Evolutionary conservation across 1,140 invertebrate genomes (phyloP).

Genomic region (Tetramorium alpestre): DNA sequence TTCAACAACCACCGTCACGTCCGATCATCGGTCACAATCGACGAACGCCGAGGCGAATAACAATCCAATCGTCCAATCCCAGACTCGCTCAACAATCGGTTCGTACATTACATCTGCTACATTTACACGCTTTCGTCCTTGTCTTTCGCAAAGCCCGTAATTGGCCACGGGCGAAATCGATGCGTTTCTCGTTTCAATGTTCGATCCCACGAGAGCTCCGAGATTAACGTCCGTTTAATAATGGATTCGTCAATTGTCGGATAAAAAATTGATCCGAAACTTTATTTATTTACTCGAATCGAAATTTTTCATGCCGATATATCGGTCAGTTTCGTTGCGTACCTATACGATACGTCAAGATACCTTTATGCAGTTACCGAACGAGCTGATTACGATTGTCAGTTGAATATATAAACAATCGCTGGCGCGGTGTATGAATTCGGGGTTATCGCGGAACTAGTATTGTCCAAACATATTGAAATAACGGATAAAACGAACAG

Average conservation of each 20-base stretch:
- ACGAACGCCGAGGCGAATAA: conserved; percentile 79
- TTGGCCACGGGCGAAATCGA: conserved; percentile 15
- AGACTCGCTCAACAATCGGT: conserved; percentile 80
- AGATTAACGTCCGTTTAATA: background rate
- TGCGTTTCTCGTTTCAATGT: background rate
- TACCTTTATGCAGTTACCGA: background rate
- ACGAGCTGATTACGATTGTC: conserved; percentile 1
- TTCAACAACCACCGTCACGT: conserved; percentile 66
- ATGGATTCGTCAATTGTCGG: background rate
- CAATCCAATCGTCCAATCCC: conserved; percentile 78
- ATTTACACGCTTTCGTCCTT: background rate
- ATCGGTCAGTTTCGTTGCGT: background rate
- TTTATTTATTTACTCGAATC: conserved; percentile 8
- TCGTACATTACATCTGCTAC: conserved; percentile 57
- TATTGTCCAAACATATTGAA: background rate
- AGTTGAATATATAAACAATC: background rate
- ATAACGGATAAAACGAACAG: conserved; percentile 1
- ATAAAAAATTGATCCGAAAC: background rate
- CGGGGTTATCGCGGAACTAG: background rate
- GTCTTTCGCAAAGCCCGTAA: background rate
- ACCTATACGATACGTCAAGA: background rate
- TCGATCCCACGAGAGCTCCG: background rate
- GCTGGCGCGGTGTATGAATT: background rate
- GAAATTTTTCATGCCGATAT: background rate
- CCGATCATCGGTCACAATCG: conserved; percentile 69